Conservation (phyloP, 1,140 invertebrate genomes). For the Tetramorium alpestre region DNA sequence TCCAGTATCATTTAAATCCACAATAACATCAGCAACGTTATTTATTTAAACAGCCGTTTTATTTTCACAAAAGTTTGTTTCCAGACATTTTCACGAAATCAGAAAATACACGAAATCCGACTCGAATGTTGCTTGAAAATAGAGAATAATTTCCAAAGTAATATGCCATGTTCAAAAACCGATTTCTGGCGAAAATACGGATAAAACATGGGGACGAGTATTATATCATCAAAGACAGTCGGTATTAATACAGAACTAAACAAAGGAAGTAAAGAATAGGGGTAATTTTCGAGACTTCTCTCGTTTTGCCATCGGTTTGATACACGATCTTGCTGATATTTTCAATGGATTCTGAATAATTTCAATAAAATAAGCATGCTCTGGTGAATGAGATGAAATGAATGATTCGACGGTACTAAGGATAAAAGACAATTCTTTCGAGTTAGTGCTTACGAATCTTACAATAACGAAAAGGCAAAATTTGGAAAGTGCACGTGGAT, state of each 20-base stretch:
- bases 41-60: too few relatives aligned
- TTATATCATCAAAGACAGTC: not conserved
- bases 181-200: not conserved
- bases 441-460: not conserved
- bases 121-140: too few relatives aligned
- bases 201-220: not conserved
- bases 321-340: constrained; percentile 31
- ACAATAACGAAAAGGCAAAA: constrained; percentile 26
- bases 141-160: too few relatives aligned
- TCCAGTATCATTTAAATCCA: too few relatives aligned
- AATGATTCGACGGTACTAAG: constrained; percentile 31
- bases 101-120: too few relatives aligned
- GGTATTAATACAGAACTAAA: not conserved
- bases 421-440: constrained; percentile 51
- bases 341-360: constrained; percentile 55
- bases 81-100: too few relatives aligned
- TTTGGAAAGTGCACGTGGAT: constrained; percentile 26
- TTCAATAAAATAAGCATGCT: constrained; percentile 45
- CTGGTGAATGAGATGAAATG: constrained; percentile 28
- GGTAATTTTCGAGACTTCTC: not conserved
- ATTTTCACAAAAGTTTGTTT: too few relatives aligned
- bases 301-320: not conserved
- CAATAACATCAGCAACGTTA: too few relatives aligned
- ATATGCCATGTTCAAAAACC: too few relatives aligned
- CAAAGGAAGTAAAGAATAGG: not conserved